Evolutionary conservation across 2,113 vertebrate genomes (phyloP), one percentile per base, ranked within the genome.

Genomic region (Pogona vitticeps): DNA sequence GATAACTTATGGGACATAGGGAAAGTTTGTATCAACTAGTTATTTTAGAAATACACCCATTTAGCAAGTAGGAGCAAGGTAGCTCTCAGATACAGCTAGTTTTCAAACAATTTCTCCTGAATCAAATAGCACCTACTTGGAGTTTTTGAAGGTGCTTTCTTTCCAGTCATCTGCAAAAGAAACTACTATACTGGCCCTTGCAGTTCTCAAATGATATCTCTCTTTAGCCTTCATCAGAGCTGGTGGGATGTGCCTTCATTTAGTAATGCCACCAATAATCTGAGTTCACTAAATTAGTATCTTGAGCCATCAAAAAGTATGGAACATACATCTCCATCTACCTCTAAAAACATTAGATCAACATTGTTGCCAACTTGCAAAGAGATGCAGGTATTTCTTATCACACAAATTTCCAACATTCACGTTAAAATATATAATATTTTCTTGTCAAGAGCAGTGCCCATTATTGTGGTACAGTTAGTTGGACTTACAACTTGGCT

Each of bases 391-490:
- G 42, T 13, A 2, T 56, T 33, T 77, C 31, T 70, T 40, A 67
- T n/a, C 28, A 40, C 31, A 86, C 65, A 71, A 71, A 52, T 6
- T 6, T n/a, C 5, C 17, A 17, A 65, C 56, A 38, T 36, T 52
- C 84, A 52, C 2, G n/a, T 71, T 79, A 38, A 26, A 79, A 63
- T 36, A 21, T 38, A 52, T 18, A 58, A 40, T 26, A 31, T 20
- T 73, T 73, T 73, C 52, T 61, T 40, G 70, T 59, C 56, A 83
- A 58, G 13, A 61, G 31, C 72, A 17, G 33, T 82, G 33, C 52
- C 14, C 75, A 90, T 89, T 4, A 88, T 91, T 86, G 83, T 87
- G 82, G 76, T 78, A 87, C 80, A 87, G 84, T 77, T 31, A 87
- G 84, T 77, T 31, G 14, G 71, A 76, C 59, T 82, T 85, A 83